A percentile compares a stretch with the other conserved stretches of the same genome.
Conservation (phyloP, 2,797 vertebrate genomes). For the Lepus townsendii region DNA sequence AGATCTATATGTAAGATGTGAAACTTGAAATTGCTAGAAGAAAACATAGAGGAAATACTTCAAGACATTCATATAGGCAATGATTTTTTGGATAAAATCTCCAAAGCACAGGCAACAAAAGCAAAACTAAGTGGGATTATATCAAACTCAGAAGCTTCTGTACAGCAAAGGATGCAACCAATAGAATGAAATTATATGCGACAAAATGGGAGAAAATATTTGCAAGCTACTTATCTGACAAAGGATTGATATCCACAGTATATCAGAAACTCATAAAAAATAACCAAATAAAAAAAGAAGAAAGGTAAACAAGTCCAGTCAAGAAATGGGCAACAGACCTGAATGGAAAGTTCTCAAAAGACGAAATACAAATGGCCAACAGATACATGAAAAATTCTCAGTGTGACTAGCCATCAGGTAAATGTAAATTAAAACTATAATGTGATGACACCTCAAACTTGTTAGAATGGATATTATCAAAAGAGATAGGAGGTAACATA, state of each 20-base stretch:
- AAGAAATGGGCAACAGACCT: neutral
- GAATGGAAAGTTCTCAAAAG: neutral
- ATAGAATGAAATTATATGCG: neutral
- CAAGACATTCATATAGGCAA: neutral
- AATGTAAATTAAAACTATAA: neutral
- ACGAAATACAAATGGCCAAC: neutral
- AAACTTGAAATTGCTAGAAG: neutral
- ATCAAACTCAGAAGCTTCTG: neutral
- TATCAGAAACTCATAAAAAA: no score
- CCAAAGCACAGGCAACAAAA: neutral
- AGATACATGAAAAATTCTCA: neutral
- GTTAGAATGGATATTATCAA: neutral
- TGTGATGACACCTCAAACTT: no score
- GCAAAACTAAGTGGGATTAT: neutral
- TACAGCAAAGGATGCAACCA: neutral
- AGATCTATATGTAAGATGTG: neutral
- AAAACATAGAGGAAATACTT: neutral
- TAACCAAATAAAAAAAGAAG: no score
- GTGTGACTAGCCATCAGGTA: neutral
- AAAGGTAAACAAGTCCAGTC: no score
- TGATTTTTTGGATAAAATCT: neutral
- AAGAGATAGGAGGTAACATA: neutral
- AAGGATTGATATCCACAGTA: neutral
- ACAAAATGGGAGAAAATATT: neutral
- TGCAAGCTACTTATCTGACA: neutral